Conservation (phyloP, 2,113 vertebrate genomes). For the Rhabdomys dilectus region DNA sequence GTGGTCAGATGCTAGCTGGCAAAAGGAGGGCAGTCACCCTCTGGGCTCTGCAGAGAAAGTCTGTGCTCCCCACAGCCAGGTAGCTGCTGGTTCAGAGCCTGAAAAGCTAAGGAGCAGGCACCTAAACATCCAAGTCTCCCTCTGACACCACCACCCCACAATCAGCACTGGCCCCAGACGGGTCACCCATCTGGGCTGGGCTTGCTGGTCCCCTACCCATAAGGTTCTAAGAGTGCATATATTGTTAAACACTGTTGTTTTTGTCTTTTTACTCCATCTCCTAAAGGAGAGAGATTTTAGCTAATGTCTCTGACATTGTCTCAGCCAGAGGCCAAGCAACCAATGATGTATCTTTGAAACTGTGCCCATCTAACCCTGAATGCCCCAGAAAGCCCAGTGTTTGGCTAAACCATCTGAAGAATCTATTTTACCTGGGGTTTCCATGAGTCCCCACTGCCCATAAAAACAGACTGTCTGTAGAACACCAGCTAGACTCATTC, state of each 20-base stretch:
- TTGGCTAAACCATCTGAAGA: not conserved
- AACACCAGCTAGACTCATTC: rapidly evolving
- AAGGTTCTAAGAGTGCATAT: not conserved
- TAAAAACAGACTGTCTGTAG: not conserved
- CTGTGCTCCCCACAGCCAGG: not conserved
- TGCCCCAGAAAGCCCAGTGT: not conserved
- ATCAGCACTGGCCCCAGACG: not conserved
- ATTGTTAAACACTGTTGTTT: too few species aligned
- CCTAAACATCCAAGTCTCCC: rapidly evolving
- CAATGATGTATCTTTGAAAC: not conserved
- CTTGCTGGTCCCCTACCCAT: too few species aligned
- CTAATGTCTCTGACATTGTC: not conserved
- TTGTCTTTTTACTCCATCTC: not conserved
- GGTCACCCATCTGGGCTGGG: not conserved
- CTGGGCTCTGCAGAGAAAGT: not conserved
- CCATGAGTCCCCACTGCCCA: rapidly evolving
- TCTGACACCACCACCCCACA: not conserved
- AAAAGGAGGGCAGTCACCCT: not conserved
- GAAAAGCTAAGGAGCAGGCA: not conserved
- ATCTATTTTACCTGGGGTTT: not conserved
- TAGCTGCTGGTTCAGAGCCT: not conserved
- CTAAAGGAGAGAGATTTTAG: not conserved
- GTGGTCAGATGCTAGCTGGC: rapidly evolving
- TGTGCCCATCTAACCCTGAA: not conserved
- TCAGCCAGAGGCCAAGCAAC: not conserved